Evolutionary conservation across 2,113 vertebrate genomes (phyloP).

Genomic region (Xiphias gladius): DNA sequence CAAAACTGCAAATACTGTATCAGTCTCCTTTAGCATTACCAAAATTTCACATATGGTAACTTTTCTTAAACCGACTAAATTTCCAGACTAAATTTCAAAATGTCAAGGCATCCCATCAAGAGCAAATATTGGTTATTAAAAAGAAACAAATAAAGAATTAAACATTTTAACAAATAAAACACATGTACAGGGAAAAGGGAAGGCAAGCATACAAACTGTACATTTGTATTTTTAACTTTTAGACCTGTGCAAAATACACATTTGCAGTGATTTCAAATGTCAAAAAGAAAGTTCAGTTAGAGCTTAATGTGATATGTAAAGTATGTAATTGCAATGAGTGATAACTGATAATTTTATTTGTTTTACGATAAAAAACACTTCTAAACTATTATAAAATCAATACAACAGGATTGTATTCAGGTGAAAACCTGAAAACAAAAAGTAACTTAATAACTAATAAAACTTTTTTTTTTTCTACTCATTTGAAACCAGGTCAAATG

Average conservation of each 20-base stretch:
- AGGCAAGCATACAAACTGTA: constrained; percentile 23
- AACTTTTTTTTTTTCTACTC: background rate
- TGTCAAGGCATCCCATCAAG: constrained; percentile 49
- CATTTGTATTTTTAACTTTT: constrained; percentile 30
- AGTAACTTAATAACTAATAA: background rate
- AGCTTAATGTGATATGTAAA: background rate
- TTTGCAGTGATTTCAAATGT: constrained; percentile 19
- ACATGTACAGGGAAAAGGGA: constrained; percentile 1
- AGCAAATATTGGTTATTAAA: constrained; percentile 30
- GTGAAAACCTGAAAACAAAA: background rate
- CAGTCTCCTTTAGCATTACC: background rate
- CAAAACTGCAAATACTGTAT: background rate
- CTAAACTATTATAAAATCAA: background rate
- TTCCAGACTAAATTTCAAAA: constrained; percentile 28
- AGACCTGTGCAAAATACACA: constrained; percentile 20
- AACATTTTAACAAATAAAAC: background rate
- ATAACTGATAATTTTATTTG: background rate
- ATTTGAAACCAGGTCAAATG: constrained; percentile 28
- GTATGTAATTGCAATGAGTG: background rate
- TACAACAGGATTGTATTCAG: background rate
- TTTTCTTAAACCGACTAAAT: constrained; percentile 12
- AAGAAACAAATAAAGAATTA: background rate
- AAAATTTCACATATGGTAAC: constrained; percentile 17
- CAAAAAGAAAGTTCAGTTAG: background rate
- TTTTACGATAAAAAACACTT: background rate